Evolutionary conservation across 2,888 invertebrate genomes (phyloP).

Genomic region (Molorchus minor): DNA sequence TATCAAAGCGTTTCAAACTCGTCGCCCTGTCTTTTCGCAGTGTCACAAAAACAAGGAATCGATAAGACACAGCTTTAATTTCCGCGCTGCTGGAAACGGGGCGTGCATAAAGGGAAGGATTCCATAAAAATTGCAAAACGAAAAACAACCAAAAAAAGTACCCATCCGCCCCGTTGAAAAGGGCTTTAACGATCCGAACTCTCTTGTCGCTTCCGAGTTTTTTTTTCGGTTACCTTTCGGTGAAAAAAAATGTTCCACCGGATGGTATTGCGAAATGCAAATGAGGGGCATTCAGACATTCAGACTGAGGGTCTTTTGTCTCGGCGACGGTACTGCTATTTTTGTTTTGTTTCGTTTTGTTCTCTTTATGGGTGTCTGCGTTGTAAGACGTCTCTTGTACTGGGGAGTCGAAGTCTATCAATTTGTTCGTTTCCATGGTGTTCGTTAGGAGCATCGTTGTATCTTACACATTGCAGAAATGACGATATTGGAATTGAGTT

Average conservation of each 20-base stretch:
- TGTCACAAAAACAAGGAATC: no score
- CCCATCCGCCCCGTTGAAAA: conserved; percentile 6
- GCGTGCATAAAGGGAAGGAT: not conserved
- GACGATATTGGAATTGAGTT: no score
- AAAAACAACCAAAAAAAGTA: not conserved
- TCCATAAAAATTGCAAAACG: conserved; percentile 13
- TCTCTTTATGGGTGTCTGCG: no score
- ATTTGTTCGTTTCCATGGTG: no score
- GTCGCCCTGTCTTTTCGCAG: not conserved
- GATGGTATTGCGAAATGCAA: conserved; percentile 11
- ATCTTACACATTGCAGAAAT: no score
- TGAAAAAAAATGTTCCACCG: conserved; percentile 2
- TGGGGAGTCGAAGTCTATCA: no score
- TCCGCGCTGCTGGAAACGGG: not conserved
- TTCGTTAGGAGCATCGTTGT: no score
- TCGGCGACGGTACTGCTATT: conserved; percentile 14
- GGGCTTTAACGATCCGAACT: not conserved
- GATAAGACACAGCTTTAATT: not conserved
- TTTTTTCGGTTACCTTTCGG: conserved; percentile 5
- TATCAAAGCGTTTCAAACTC: not conserved
- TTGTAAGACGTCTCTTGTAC: no score
- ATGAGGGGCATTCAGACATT: conserved; percentile 15
- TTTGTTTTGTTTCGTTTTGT: not conserved
- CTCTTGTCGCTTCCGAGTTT: conserved; percentile 8
- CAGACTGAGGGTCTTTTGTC: not conserved